Percentiles rank a stretch among this genome's conserved stretches.
phyloP scores from a whole-genome alignment of 2,113 vertebrate genomes.

The Pimephales promelas region DNA sequence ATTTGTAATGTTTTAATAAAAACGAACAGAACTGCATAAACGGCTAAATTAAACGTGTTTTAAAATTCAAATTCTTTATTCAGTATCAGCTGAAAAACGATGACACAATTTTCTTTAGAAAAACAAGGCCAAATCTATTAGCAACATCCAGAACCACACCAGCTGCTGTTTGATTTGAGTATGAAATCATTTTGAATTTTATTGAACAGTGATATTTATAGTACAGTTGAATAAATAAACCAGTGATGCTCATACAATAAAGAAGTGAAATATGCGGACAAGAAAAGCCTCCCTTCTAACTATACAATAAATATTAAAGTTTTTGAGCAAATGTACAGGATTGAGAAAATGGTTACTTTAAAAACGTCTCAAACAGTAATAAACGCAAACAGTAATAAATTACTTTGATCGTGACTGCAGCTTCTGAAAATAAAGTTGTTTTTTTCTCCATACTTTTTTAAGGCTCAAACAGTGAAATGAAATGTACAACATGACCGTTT shows the following conservation, averaged over 20 bases:
- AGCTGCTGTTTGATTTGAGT: conserved; percentile 70
- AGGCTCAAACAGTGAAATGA: conserved; percentile 64
- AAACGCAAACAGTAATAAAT: conserved; percentile 85
- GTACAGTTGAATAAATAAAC: conserved; percentile 99
- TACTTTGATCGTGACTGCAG: conserved; percentile 70
- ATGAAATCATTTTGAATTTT: conserved; percentile 91
- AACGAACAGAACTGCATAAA: neutral
- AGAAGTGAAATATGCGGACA: conserved; percentile 72
- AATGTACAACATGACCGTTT: conserved; percentile 69
- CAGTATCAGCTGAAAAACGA: neutral
- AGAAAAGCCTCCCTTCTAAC: conserved; percentile 69
- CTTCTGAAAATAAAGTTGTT: conserved; percentile 67
- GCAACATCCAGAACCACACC: conserved; percentile 14
- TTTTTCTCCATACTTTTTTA: neutral
- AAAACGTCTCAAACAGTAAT: conserved; percentile 64
- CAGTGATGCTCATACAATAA: conserved; percentile 80
- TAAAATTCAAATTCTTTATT: neutral
- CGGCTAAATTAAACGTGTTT: neutral
- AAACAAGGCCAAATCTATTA: conserved; percentile 33
- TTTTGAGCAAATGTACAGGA: conserved; percentile 75
- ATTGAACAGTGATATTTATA: conserved; percentile 89
- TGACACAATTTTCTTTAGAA: conserved; percentile 24
- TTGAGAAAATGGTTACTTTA: conserved; percentile 68
- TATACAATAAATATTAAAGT: conserved; percentile 87
- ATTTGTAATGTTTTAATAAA: neutral